Base-by-base conservation (phyloP, 1,140 invertebrate species). In the Amphibalanus amphitrite region DNA sequence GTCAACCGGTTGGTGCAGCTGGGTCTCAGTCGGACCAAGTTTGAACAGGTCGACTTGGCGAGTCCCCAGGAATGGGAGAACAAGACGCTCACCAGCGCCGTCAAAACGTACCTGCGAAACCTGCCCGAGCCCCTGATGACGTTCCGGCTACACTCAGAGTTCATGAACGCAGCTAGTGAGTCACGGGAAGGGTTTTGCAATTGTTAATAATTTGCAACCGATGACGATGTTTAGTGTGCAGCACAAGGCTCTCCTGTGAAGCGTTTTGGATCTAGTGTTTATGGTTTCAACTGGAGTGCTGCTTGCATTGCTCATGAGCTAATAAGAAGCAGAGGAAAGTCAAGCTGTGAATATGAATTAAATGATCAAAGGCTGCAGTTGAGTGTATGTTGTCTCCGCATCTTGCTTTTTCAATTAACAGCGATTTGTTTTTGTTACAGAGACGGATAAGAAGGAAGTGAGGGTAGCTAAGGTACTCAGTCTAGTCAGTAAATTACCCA, bases 101-200 rank as follows among this genome's bases (percentile, higher is more conserved):
- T 98, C 30, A 98, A 98, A 85, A 91, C 87, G 74, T 98, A 95
- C 83, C 85, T 98, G 77, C 85, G 95, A 74, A 92, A 90, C 80
- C 82, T 98, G 75, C 91, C 91, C 65, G 95, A 98, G 81, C 95
- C 96, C 38, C 81, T 98, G 73, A 95, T 97, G 90, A 97, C 94
- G 59, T 95, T 91, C 81, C 86, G 87, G 75, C 80, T 92, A 78
- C 95, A 98, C 81, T 87, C 86, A 79, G 86, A 86, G 73, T 97
- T 97, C 81, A 94, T 98, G 76, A 85, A 87, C 74, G 93, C 94
- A 79, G 94, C 95, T 75, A 97, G 92, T 95, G 83, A 88, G 90
- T 86, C 70, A 25, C 47, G 26, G 33, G n/a, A n/a, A n/a, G n/a
- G n/a, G n/a, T n/a, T n/a, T n/a, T n/a, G n/a, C n/a, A n/a, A n/a